These are phyloP conservation scores for Melitaea cinxia DNA, from an alignment of 1,140 invertebrate genomes.

Conservation along the genomic window DNA sequence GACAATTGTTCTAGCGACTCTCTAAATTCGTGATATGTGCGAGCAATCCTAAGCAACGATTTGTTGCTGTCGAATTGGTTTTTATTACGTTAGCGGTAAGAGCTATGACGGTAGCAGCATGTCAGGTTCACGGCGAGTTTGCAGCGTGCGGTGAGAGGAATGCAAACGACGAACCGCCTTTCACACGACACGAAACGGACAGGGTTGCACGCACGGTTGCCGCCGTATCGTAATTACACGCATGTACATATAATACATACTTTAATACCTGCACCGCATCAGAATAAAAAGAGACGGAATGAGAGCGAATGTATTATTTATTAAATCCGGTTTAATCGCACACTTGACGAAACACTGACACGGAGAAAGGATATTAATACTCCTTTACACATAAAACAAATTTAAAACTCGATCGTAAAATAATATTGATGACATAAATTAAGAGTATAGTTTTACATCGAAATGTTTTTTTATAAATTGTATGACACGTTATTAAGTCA, in stretches of 20 bases:
- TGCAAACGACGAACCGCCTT: conserved; percentile 59
- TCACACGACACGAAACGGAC: conserved; percentile 51
- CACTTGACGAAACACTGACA: conserved; percentile 29
- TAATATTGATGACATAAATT: background rate
- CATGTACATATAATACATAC: conserved; percentile 5
- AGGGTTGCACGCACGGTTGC: conserved; percentile 40
- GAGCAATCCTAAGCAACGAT: conserved; percentile 10
- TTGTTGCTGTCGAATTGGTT: background rate
- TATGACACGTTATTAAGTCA: background rate
- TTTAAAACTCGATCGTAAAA: background rate
- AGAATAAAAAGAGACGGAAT: conserved; percentile 24
- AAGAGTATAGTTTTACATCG: background rate
- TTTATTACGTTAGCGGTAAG: conserved; percentile 7
- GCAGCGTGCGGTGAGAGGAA: conserved; percentile 59
- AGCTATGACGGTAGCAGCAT: conserved; percentile 1
- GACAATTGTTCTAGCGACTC: conserved; percentile 68
- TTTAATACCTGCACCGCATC: conserved; percentile 11
- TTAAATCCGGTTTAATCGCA: conserved; percentile 29
- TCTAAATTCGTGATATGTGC: conserved; percentile 61
- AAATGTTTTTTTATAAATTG: background rate
- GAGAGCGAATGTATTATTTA: conserved; percentile 28
- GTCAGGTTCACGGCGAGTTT: conserved; percentile 24
- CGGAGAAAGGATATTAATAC: conserved; percentile 29
- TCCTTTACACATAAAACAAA: background rate
- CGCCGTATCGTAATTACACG: conserved; percentile 27